These are phyloP conservation scores for Elysia chlorotica DNA, from an alignment of 1,140 invertebrate genomes.

Conservation along the genomic window DNA sequence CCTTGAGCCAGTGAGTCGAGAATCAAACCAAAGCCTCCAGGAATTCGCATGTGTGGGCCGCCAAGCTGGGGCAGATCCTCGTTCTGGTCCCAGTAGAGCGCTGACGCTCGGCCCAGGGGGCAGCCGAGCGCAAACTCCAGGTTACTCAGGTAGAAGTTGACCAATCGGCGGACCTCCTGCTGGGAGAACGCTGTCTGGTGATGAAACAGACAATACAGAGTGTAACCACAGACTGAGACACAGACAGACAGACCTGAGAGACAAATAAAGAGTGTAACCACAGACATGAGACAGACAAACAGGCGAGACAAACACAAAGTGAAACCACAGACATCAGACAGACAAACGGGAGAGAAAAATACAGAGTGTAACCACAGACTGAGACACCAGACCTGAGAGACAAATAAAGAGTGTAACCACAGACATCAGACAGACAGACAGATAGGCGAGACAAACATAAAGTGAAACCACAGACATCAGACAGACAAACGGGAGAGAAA, in stretches of 20 bases:
- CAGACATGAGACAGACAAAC: neutral
- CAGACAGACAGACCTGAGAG: too few species aligned
- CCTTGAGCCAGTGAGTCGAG: slow-evolving; percentile 50
- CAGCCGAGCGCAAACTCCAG: slow-evolving; percentile 62
- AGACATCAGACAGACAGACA: neutral
- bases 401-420: neutral
- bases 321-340: neutral
- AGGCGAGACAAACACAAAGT: neutral
- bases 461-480: neutral
- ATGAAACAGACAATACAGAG: too few species aligned
- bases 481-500: too few species aligned
- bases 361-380: too few species aligned
- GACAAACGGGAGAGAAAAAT: too few species aligned
- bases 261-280: neutral
- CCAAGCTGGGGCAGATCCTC: slow-evolving; percentile 60
- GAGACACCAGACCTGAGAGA: too few species aligned
- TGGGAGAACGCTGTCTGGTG: too few species aligned
- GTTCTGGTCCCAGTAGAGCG: slow-evolving; percentile 63
- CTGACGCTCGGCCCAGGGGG: slow-evolving; percentile 54
- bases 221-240: too few species aligned
- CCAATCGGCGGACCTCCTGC: slow-evolving; percentile 55
- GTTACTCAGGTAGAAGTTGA: slow-evolving; percentile 61
- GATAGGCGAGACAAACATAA: neutral
- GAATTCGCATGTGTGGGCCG: slow-evolving; percentile 53
- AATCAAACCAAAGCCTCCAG: slow-evolving; percentile 40